phyloP scores from a whole-genome alignment of 1,140 invertebrate species.

The Lordiphosa collinella region DNA sequence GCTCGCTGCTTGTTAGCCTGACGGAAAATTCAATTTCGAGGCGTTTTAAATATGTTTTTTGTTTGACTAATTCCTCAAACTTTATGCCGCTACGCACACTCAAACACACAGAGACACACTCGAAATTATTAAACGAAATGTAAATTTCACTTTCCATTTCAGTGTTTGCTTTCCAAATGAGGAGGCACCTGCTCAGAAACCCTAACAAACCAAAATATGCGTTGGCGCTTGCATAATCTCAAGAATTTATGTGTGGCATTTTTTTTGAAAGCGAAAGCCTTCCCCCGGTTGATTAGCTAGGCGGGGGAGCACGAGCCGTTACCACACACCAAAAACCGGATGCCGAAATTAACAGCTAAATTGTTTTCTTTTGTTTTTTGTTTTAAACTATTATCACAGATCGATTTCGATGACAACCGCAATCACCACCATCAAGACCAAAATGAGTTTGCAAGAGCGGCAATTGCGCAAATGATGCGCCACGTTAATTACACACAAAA shows the following conservation, averaged over 20 bases:
- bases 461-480: constrained; percentile 43
- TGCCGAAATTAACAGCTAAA: constrained; percentile 30
- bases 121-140: constrained; percentile 73
- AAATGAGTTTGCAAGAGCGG: not conserved
- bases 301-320: constrained; percentile 15
- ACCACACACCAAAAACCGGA: constrained; percentile 28
- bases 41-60: constrained; percentile 27
- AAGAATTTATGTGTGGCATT: constrained; percentile 56
- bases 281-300: constrained; percentile 18
- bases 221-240: constrained; percentile 54
- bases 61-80: constrained; percentile 60
- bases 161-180: constrained; percentile 69
- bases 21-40: constrained; percentile 24
- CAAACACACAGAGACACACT: constrained; percentile 10
- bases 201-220: constrained; percentile 34
- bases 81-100: constrained; percentile 60
- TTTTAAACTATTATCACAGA: constrained; percentile 45
- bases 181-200: constrained; percentile 44
- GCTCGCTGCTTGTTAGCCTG: constrained; percentile 6
- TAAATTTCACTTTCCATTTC: constrained; percentile 75
- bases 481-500: constrained; percentile 43
- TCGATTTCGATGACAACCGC: constrained; percentile 42
- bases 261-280: constrained; percentile 66
- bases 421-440: constrained; percentile 10
- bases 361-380: constrained; percentile 2